A percentile compares a stretch with the other conserved stretches of the same genome.
Conservation (phyloP, 2,113 vertebrate genomes). For the Muscicapa adusta region DNA sequence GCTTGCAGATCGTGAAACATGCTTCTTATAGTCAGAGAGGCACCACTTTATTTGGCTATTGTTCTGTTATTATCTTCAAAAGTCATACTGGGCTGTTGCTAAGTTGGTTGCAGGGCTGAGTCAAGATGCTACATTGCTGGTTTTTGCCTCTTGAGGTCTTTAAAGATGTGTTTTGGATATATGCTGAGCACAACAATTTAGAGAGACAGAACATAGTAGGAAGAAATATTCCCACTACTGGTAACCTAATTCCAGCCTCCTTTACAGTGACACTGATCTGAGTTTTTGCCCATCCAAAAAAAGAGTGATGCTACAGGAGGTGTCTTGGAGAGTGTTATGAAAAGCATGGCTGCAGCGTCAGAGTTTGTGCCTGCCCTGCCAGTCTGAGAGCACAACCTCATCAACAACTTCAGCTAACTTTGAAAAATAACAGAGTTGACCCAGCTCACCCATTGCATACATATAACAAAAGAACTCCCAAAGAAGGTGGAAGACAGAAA, state of each 20-base stretch:
- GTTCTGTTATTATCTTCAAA: neutral
- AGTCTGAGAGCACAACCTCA: neutral
- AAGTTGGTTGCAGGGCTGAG: neutral
- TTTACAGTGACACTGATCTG: neutral
- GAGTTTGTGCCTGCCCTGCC: neutral
- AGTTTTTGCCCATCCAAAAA: neutral
- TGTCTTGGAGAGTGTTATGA: neutral
- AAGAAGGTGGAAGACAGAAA: neutral
- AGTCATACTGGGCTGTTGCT: neutral
- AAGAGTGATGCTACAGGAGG: neutral
- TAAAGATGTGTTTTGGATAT: neutral
- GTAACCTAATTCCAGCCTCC: neutral
- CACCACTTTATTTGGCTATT: neutral
- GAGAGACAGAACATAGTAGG: neutral
- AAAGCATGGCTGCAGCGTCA: accelerated
- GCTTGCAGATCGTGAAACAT: neutral
- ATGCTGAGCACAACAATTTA: neutral
- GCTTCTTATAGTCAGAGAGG: neutral
- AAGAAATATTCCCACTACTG: neutral
- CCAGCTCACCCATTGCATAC: neutral
- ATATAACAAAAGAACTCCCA: neutral
- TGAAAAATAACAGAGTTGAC: neutral
- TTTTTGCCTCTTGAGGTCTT: neutral
- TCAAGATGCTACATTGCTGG: neutral
- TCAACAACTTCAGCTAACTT: neutral